These are phyloP conservation scores for Suillia variegata DNA, from an alignment of 2,888 invertebrate genomes.

Conservation along the genomic window DNA sequence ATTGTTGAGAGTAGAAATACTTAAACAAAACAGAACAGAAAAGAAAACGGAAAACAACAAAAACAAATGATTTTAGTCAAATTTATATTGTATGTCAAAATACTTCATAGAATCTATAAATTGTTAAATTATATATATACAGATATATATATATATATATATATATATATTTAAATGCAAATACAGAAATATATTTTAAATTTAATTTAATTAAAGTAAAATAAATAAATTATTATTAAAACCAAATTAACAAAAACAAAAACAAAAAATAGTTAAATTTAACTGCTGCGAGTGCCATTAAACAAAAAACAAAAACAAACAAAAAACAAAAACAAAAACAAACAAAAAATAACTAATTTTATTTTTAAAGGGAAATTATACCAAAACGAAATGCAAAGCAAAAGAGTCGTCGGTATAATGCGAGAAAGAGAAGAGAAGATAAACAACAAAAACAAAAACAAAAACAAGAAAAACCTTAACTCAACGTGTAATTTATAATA, in stretches of 20 bases:
- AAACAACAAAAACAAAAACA: too few species aligned
- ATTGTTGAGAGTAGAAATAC: neutral
- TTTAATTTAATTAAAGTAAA: conserved; percentile 35
- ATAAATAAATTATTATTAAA: too few species aligned
- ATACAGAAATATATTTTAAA: conserved; percentile 35
- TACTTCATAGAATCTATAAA: conserved; percentile 12
- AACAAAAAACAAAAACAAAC: too few species aligned
- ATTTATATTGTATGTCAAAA: conserved; percentile 12
- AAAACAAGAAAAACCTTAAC: too few species aligned
- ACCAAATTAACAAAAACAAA: conserved; percentile 12
- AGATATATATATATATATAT: too few species aligned
- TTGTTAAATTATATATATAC: conserved; percentile 17
- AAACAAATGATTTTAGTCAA: conserved; percentile 14
- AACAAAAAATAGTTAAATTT: conserved; percentile 21
- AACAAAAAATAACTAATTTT: too few species aligned
- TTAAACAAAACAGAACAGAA: too few species aligned
- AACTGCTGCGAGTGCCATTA: conserved; percentile 47
- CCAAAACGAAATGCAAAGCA: neutral
- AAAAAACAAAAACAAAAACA: too few species aligned
- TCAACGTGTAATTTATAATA: neutral
- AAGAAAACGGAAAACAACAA: too few species aligned
- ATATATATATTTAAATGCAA: conserved; percentile 35
- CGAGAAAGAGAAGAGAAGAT: too few species aligned
- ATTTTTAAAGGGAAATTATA: neutral
- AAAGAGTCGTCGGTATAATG: neutral